Conservation (phyloP, 2,797 vertebrate genomes). For the Gobio occitaniae region DNA sequence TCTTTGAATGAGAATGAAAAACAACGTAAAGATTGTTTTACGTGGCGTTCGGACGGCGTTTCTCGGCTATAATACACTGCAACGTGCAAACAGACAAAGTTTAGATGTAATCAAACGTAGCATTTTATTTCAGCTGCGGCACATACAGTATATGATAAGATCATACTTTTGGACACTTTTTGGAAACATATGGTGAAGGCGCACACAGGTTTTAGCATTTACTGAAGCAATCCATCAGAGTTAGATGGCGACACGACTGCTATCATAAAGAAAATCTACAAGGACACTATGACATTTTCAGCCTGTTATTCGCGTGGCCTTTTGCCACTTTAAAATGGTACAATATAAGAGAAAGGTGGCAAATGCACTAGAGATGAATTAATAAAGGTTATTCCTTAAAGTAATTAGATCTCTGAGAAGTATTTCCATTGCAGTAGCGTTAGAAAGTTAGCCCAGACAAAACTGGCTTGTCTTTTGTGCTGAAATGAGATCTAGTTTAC, state of each 20-base stretch:
- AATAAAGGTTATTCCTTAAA: constrained; percentile 55
- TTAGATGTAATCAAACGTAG: background rate
- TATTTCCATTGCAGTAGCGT: background rate
- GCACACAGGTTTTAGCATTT: constrained; percentile 52
- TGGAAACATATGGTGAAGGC: constrained; percentile 15
- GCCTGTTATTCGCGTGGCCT: constrained; percentile 25
- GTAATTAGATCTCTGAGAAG: constrained; percentile 51
- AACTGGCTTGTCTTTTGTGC: background rate
- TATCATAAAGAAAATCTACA: constrained; percentile 44
- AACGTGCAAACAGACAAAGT: background rate
- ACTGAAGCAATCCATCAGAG: constrained; percentile 60
- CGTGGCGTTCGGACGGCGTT: background rate
- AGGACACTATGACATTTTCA: constrained; percentile 56
- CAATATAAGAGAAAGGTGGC: constrained; percentile 29
- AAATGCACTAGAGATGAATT: constrained; percentile 50
- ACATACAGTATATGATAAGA: background rate
- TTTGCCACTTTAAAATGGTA: constrained; percentile 51
- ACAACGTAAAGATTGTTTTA: background rate
- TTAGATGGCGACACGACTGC: constrained; percentile 25
- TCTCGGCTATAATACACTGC: background rate
- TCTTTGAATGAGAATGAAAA: background rate
- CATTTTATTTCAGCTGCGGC: background rate
- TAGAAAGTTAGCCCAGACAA: background rate
- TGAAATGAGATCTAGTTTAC: constrained; percentile 37
- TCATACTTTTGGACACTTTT: constrained; percentile 6